Conservation (phyloP, 2,113 vertebrate species). For the Tenrec ecaudatus region DNA sequence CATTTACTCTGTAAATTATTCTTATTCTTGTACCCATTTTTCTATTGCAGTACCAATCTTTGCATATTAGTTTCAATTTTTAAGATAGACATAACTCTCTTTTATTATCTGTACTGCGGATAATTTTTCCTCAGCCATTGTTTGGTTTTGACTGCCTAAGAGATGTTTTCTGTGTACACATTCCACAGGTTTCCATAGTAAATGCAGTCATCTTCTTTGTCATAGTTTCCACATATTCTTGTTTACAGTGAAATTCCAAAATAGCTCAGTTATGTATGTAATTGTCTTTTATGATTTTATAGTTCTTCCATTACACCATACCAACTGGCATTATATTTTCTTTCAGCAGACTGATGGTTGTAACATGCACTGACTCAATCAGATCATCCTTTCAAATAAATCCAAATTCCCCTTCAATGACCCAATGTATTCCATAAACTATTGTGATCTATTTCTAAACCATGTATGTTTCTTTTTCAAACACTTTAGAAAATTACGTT, state of each 20-base stretch:
- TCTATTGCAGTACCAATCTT: neutral
- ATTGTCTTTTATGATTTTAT: conserved; percentile 49
- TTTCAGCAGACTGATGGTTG: conserved; percentile 16
- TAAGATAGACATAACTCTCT: neutral
- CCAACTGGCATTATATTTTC: conserved; percentile 54
- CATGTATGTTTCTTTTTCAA: neutral
- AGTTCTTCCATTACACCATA: conserved; percentile 65
- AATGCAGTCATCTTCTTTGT: neutral
- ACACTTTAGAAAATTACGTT: conserved; percentile 46
- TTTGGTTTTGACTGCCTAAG: neutral
- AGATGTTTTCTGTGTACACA: neutral
- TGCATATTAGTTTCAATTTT: neutral
- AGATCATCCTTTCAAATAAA: conserved; percentile 46
- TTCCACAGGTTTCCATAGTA: neutral
- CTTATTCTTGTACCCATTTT: neutral
- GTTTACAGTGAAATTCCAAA: neutral
- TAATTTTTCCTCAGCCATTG: neutral
- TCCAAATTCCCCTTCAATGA: conserved; percentile 46
- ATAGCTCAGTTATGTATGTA: conserved; percentile 20
- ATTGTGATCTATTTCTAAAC: conserved; percentile 4
- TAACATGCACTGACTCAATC: conserved; percentile 59
- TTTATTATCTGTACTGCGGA: neutral
- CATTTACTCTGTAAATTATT: conserved; percentile 6
- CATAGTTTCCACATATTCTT: neutral
- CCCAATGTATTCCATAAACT: conserved; percentile 33